Evolutionary conservation across 2,888 invertebrate species (phyloP).

Genomic region (Noctua pronuba): DNA sequence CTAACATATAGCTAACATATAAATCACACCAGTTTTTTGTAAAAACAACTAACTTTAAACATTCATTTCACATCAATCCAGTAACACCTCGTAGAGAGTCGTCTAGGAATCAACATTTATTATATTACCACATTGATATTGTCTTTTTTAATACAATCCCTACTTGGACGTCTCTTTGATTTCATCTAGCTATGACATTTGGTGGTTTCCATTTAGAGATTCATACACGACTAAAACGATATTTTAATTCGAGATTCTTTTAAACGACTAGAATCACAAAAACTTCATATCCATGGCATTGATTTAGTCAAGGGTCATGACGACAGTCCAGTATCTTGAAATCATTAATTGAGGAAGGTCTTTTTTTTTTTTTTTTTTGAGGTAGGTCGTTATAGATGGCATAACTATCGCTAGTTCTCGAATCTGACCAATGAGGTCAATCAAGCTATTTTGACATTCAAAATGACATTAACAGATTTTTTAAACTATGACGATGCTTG

Average conservation of each 20-base stretch:
- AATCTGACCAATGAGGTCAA: not conserved
- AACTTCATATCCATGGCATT: not conserved
- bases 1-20: slow-evolving; percentile 66
- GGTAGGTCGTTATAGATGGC: not conserved
- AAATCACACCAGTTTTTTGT: slow-evolving; percentile 64
- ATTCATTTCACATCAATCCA: slow-evolving; percentile 64
- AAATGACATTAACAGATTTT: not conserved
- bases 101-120: slow-evolving; percentile 66
- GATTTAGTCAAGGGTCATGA: not conserved
- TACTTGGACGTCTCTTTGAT: slow-evolving; percentile 87
- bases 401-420: not conserved
- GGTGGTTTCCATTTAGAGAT: slow-evolving; percentile 62
- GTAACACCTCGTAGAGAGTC: slow-evolving; percentile 59
- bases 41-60: slow-evolving; percentile 61
- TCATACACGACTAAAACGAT: slow-evolving; percentile 3
- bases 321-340: not conserved
- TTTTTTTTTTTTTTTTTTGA: not conserved
- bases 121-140: slow-evolving; percentile 81
- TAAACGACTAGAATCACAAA: slow-evolving; percentile 42
- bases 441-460: not conserved
- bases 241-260: not conserved
- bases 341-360: not conserved
- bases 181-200: slow-evolving; percentile 83
- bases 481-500: too few species aligned
- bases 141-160: slow-evolving; percentile 85